A percentile compares a stretch with the other conserved stretches of the same genome.
Evolutionary conservation across 35 echinoderm and acorn worm species (phyloP).

Genomic region (Apostichopus californicus): DNA sequence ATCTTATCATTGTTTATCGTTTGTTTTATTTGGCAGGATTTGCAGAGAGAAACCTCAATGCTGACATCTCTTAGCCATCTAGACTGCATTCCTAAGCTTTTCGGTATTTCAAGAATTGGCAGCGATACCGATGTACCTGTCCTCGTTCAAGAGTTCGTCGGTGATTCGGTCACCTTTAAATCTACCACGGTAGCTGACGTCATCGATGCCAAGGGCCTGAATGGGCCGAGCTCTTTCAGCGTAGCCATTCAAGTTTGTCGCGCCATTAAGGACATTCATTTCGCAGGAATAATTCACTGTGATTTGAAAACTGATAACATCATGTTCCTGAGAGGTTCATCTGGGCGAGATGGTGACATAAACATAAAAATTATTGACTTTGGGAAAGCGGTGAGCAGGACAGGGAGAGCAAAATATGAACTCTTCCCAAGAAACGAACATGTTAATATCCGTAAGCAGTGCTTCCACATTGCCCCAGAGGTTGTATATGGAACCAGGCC

Average conservation of each 20-base stretch:
- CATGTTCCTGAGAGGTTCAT: neutral
- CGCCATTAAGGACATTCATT: neutral
- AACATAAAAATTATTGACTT: conserved; percentile 2
- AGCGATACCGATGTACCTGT: neutral
- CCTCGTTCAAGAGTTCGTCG: conserved; percentile 2
- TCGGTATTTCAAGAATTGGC: neutral
- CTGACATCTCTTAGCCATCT: neutral
- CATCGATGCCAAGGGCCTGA: neutral
- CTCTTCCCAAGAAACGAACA: neutral
- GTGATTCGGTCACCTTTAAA: neutral
- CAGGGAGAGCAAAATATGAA: neutral
- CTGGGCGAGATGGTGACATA: neutral
- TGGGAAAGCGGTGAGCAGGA: neutral
- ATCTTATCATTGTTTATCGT: neutral
- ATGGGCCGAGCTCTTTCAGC: neutral
- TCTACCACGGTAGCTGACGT: neutral
- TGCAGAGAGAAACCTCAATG: neutral
- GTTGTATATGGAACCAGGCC: neutral
- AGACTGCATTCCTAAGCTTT: conserved; percentile 26
- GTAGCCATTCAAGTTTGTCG: conserved; percentile 16
- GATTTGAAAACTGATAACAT: conserved; percentile 14
- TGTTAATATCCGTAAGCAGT: neutral
- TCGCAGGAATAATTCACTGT: conserved; percentile 4
- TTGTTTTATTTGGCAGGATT: neutral
- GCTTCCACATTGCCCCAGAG: neutral